phyloP scores from a whole-genome alignment of 1,140 invertebrate genomes.

The Whitmania pigra region DNA sequence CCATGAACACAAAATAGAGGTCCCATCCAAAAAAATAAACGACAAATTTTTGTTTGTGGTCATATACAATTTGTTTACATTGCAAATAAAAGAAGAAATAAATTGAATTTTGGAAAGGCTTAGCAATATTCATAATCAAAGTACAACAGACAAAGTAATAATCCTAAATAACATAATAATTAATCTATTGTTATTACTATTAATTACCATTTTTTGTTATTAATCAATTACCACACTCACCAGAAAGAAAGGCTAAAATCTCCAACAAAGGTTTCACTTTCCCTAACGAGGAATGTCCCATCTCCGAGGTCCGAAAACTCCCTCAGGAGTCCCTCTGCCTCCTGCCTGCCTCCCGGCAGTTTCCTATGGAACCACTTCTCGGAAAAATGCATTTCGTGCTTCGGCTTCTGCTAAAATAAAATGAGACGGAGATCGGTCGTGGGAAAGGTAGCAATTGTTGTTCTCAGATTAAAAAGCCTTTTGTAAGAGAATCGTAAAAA shows the following conservation, averaged over 20 bases:
- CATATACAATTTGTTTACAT: no score
- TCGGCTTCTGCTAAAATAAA: constrained; percentile 35
- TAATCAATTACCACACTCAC: constrained; percentile 40
- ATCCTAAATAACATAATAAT: constrained; percentile 14
- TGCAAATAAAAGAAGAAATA: no score
- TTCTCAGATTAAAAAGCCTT: no score
- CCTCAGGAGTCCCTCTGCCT: constrained; percentile 59
- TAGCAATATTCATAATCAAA: neutral
- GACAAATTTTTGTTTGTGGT: no score
- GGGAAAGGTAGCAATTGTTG: no score
- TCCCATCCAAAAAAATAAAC: no score
- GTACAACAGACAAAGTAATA: constrained; percentile 16
- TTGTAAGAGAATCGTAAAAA: no score
- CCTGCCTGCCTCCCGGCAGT: constrained; percentile 59
- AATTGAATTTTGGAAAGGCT: no score
- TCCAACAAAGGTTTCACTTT: constrained; percentile 88
- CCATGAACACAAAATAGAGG: no score
- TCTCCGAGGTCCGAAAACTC: constrained; percentile 74
- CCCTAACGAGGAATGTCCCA: constrained; percentile 83
- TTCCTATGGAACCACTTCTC: constrained; percentile 87
- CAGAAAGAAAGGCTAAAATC: constrained; percentile 91
- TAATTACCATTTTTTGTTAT: no score
- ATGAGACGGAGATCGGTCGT: no score
- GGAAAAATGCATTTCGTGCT: constrained; percentile 77
- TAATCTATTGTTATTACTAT: no score